Evolutionary conservation across 2,888 invertebrate species (phyloP).

Genomic region (Perithous albicinctus): DNA sequence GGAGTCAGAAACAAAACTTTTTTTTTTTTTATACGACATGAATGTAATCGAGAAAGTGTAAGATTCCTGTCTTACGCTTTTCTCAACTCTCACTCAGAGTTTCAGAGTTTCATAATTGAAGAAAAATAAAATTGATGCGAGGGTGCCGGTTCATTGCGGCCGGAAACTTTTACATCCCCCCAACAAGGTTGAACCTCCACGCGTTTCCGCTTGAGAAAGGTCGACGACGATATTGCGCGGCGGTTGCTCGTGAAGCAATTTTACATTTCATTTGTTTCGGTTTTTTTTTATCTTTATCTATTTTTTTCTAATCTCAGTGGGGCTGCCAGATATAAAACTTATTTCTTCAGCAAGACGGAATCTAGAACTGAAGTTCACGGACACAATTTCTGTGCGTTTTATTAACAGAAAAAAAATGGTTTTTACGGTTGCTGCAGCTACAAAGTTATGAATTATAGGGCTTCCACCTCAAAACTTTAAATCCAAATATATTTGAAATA

Average conservation of each 20-base stretch:
- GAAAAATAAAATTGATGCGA: conserved; percentile 16
- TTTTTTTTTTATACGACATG: too few species aligned
- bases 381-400: too few species aligned
- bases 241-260: neutral
- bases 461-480: too few species aligned
- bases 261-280: neutral
- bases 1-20: conserved; percentile 15
- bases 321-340: neutral
- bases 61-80: too few species aligned
- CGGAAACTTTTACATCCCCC: conserved; percentile 23
- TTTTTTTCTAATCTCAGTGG: neutral
- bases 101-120: neutral
- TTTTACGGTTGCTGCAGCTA: too few species aligned
- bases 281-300: neutral
- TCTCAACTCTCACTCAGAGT: too few species aligned
- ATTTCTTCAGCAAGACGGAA: neutral
- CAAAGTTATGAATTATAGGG: too few species aligned
- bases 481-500: too few species aligned
- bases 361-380: neutral
- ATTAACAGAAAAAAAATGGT: too few species aligned
- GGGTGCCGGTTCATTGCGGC: conserved; percentile 35
- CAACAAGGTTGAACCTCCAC: conserved; percentile 29
- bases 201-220: conserved; percentile 49
- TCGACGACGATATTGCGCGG: conserved; percentile 39
- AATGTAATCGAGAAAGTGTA: too few species aligned